Percentiles rank a stretch among this genome's conserved stretches.
phyloP scores from a whole-genome alignment of 2,797 vertebrate genomes.

The Galaxias olidus region DNA sequence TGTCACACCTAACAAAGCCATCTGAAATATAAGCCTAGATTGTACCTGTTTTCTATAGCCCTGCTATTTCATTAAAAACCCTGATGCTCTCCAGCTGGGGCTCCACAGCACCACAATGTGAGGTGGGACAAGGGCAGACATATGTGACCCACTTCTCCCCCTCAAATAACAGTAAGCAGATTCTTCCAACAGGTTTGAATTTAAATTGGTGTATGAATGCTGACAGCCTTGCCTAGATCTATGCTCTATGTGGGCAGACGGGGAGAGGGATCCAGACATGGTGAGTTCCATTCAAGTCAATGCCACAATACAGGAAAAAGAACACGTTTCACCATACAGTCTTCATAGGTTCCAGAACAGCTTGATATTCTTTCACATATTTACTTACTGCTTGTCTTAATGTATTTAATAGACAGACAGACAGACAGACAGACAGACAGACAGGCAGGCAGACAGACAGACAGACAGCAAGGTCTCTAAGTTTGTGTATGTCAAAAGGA shows the following conservation, averaged over 20 bases:
- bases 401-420: no score
- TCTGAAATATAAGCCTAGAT: conserved; percentile 78
- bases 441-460: no score
- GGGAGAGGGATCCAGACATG: conserved; percentile 50
- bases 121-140: conserved; percentile 78
- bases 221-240: conserved; percentile 74
- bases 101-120: conserved; percentile 75
- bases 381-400: no score
- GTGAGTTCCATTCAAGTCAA: no score
- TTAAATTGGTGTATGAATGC: conserved; percentile 84
- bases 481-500: no score
- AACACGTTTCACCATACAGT: conserved; percentile 41
- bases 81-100: conserved; percentile 81
- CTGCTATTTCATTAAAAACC: conserved; percentile 81
- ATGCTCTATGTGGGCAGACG: conserved; percentile 48
- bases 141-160: conserved; percentile 78
- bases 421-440: no score
- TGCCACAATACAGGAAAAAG: no score
- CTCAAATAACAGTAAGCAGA: conserved; percentile 77
- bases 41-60: conserved; percentile 83
- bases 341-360: conserved; percentile 22
- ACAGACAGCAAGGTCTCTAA: no score
- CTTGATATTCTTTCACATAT: background rate
- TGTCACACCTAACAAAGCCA: conserved; percentile 78
- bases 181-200: conserved; percentile 83